These are phyloP conservation scores for Clarias magur DNA, from an alignment of 2,113 vertebrate species.

Conservation along the genomic window DNA sequence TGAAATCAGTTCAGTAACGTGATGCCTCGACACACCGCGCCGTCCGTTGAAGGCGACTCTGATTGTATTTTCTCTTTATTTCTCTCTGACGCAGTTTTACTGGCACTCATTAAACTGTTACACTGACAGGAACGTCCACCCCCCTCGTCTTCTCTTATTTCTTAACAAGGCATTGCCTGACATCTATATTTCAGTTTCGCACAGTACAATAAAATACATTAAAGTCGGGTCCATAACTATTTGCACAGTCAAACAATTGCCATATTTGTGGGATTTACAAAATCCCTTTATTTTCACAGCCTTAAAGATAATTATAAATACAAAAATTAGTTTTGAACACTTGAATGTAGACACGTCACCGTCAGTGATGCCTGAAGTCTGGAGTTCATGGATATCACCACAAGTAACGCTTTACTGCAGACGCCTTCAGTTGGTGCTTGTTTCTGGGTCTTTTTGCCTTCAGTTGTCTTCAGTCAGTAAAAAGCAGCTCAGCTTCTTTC, in stretches of 20 bases:
- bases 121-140: neutral
- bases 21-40: conserved; percentile 15
- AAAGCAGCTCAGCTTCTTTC: no score
- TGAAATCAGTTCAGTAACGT: conserved; percentile 28
- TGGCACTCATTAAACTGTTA: neutral
- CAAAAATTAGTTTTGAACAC: no score
- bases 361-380: no score
- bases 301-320: no score
- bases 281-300: no score
- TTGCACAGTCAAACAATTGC: neutral
- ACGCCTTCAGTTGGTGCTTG: no score
- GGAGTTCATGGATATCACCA: no score
- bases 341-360: no score
- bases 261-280: no score
- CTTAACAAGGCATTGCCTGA: neutral
- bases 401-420: no score
- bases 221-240: neutral
- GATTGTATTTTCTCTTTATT: conserved; percentile 19
- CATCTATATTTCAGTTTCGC: neutral
- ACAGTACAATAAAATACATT: neutral
- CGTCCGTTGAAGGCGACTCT: neutral
- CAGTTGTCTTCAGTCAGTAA: no score
- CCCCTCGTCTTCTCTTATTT: neutral
- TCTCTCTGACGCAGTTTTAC: neutral
- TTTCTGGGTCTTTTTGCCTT: no score